A percentile compares a stretch with the other conserved stretches of the same genome.
Evolutionary conservation across 2,888 invertebrate genomes (phyloP).

Genomic region (Heliothis peltigera): DNA sequence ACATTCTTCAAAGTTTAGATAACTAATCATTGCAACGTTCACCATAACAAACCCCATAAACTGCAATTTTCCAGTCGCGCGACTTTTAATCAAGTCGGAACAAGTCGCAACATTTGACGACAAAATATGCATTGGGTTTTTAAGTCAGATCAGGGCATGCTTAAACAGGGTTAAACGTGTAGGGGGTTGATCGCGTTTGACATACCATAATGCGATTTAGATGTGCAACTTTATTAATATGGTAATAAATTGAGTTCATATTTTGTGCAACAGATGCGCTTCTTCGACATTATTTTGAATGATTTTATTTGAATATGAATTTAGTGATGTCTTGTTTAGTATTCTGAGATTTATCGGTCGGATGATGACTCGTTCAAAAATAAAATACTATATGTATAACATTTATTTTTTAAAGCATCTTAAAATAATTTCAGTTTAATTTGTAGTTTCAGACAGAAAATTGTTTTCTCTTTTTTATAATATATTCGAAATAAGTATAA

Average conservation of each 20-base stretch:
- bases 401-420: no score
- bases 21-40: slow-evolving; percentile 34
- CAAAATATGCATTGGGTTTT: slow-evolving; percentile 71
- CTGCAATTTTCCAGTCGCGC: slow-evolving; percentile 60
- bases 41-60: slow-evolving; percentile 55
- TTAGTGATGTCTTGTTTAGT: slow-evolving; percentile 15
- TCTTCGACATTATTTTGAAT: slow-evolving; percentile 17
- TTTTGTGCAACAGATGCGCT: slow-evolving; percentile 54
- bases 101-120: slow-evolving; percentile 60
- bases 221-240: slow-evolving; percentile 68
- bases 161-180: slow-evolving; percentile 69
- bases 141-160: slow-evolving; percentile 58
- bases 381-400: no score
- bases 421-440: no score
- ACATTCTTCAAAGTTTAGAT: slow-evolving; percentile 18
- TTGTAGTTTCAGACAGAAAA: no score
- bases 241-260: slow-evolving; percentile 58
- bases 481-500: no score
- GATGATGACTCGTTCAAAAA: no score
- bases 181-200: slow-evolving; percentile 58
- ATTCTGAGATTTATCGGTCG: no score
- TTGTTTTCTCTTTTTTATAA: no score
- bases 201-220: slow-evolving; percentile 63
- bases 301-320: slow-evolving; percentile 39
- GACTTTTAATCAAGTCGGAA: slow-evolving; percentile 64